Evolutionary conservation across 2,113 vertebrate genomes (phyloP), one percentile per base, ranked within the genome.

Genomic region (Seriola aureovittata): DNA sequence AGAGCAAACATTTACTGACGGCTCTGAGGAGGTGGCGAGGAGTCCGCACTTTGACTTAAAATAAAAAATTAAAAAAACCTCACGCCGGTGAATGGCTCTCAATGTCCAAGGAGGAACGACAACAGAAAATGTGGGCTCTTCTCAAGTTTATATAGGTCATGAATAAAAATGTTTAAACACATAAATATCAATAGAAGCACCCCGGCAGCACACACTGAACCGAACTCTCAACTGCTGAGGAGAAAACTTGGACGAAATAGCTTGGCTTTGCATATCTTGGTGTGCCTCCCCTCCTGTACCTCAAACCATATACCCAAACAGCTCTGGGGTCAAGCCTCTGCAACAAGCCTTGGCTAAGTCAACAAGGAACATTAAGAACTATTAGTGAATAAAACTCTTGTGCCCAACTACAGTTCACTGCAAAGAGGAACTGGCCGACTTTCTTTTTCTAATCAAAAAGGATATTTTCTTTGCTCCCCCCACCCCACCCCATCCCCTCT

Each of bases 331-430:
- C 90, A 87, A 68, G 81, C 78, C 93, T 91, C 91, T 93, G 93
- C 90, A 90, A 91, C 83, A 89, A 76, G 63, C 60, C 82, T 86
- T 70, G 38, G 72, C 91, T 89, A 78, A 94, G 95, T 93, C 86
- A 96, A 96, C 93, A 95, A 10, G 82, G 82, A 73, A 85, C 92
- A 95, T 93, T 86, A 92, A 93, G 88, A 94, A 90, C 84, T 88
- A 85, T 85, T 50, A 80, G 88, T 96, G 95, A 96, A 96, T 95
- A 91, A 88, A 90, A 93, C 92, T 91, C 93, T 94, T 96, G 94
- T 94, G 88, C 72, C 87, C 50, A 71, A 71, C 85, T 80, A 67
- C 84, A 79, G 90, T 57, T 85, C 81, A 52, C 71, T 86, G 93
- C 89, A 86, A 71, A 84, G 89, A 85, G 87, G 71, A 89, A 81